Evolutionary conservation across 2,113 vertebrate species (phyloP), one percentile per base, ranked within the genome.

Genomic region (Solea senegalensis): DNA sequence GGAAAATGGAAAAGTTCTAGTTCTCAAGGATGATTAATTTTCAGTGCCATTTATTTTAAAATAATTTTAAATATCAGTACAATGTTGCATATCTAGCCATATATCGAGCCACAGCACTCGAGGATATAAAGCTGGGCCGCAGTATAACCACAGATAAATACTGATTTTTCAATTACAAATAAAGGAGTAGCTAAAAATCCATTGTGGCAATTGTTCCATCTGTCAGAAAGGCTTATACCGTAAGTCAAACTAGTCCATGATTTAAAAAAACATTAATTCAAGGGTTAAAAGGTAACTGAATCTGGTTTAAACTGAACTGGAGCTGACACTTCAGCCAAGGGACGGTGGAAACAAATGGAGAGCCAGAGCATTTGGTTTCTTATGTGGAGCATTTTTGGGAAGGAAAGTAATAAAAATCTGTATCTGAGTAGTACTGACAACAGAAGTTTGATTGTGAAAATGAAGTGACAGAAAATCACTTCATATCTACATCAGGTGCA

Each of bases 291-390:
- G 16, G 46, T 43, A 72, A 70, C 58, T 39, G 8, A 27, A 16
- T 65, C 62, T 75, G 58, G 57, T 65, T 60, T 27, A 43, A 62
- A 50, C 41, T 50, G 44, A 69, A 39, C 65, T 69, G 45, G 15
- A 10, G 27, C 40, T 59, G 21, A 48, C 26, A 52, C 40, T 56
- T 79, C 48, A 79, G 72, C 67, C 64, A 64, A 63, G 55, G 45
- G 65, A n/a, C 55, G 9, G 75, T 71, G 78, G 66, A 83, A 85
- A 85, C 63, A 65, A 66, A 82, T 46, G 46, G 21, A 26, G 39
- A 64, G 80, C 43, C 16, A 81, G 14, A 51, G 41, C 14, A 44
- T 81, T 73, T 60, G 28, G 65, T 86, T 83, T 84, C 65, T 62
- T 59, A 34, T 39, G 26, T 40, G 56, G 55, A 76, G 51, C n/a